phyloP scores from a whole-genome alignment of 2,888 invertebrate species.

The Apotomis turbidana region DNA sequence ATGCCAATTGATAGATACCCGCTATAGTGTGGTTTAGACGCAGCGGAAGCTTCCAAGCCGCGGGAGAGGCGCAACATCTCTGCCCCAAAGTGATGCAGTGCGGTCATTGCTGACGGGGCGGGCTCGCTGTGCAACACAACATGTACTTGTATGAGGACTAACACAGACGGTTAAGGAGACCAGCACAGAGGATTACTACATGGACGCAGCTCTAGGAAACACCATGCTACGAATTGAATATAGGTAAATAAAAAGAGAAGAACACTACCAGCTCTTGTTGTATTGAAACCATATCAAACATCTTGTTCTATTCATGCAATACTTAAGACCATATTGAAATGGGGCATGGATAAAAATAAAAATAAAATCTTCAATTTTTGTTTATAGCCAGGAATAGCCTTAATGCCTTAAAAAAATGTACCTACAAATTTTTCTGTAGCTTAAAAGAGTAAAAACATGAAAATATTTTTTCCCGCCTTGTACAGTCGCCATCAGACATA shows the following conservation, averaged over 20 bases:
- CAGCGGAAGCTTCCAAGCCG: slow-evolving; percentile 89
- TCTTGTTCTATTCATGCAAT: neutral
- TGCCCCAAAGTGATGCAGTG: slow-evolving; percentile 93
- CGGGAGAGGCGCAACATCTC: slow-evolving; percentile 93
- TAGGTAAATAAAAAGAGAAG: neutral
- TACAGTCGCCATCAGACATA: too few species aligned
- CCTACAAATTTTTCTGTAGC: too few species aligned
- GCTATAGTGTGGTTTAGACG: slow-evolving; percentile 75
- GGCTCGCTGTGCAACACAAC: slow-evolving; percentile 87
- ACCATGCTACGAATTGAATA: neutral
- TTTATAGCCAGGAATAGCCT: too few species aligned
- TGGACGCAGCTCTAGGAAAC: neutral
- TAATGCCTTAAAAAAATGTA: too few species aligned
- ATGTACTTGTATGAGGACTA: slow-evolving; percentile 66
- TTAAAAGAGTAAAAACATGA: too few species aligned
- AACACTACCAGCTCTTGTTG: neutral
- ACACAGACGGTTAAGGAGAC: slow-evolving; percentile 52
- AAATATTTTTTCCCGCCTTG: too few species aligned
- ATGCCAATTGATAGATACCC: slow-evolving; percentile 76
- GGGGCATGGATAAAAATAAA: too few species aligned
- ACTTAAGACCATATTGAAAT: too few species aligned
- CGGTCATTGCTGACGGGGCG: slow-evolving; percentile 92
- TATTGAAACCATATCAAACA: neutral
- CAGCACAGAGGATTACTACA: neutral
- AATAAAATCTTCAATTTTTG: too few species aligned